Evolutionary conservation across 2,113 vertebrate species (phyloP).

Genomic region (Callopanchax toddi): DNA sequence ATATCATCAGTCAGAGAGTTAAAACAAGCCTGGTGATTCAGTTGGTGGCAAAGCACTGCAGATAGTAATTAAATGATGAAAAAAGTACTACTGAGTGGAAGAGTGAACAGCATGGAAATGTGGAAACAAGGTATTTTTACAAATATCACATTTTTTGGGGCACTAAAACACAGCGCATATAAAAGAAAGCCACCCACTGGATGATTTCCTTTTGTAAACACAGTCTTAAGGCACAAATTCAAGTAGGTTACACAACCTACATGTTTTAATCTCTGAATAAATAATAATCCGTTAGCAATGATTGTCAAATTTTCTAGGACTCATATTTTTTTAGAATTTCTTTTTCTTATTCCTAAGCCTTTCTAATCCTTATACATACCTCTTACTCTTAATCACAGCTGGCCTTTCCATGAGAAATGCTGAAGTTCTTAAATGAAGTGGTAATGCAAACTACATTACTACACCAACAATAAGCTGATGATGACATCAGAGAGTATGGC

Average conservation of each 20-base stretch:
- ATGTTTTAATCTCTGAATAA: slow-evolving; percentile 2
- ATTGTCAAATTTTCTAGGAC: not conserved
- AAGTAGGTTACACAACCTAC: not conserved
- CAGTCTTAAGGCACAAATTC: slow-evolving; percentile 1
- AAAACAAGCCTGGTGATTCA: slow-evolving; percentile 37
- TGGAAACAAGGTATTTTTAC: not conserved
- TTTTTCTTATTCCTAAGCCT: not conserved
- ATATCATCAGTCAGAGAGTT: slow-evolving; percentile 12
- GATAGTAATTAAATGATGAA: slow-evolving; percentile 11
- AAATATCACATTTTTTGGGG: not conserved
- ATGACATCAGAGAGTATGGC: slow-evolving; percentile 36
- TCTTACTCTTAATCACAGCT: not conserved
- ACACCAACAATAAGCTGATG: not conserved
- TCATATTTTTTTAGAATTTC: not conserved
- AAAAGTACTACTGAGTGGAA: not conserved
- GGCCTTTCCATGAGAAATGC: not conserved
- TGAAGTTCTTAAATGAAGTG: not conserved
- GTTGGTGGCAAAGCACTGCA: slow-evolving; percentile 14
- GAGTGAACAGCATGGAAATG: not conserved
- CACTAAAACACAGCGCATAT: not conserved
- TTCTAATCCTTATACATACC: not conserved
- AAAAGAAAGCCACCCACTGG: slow-evolving; percentile 3
- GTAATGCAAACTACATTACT: not conserved
- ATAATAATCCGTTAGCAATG: not conserved
- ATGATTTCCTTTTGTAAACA: slow-evolving; percentile 4